A percentile compares a stretch with the other conserved stretches of the same genome.
phyloP scores from a whole-genome alignment of 2,113 vertebrate genomes.

The Ondatra zibethicus region DNA sequence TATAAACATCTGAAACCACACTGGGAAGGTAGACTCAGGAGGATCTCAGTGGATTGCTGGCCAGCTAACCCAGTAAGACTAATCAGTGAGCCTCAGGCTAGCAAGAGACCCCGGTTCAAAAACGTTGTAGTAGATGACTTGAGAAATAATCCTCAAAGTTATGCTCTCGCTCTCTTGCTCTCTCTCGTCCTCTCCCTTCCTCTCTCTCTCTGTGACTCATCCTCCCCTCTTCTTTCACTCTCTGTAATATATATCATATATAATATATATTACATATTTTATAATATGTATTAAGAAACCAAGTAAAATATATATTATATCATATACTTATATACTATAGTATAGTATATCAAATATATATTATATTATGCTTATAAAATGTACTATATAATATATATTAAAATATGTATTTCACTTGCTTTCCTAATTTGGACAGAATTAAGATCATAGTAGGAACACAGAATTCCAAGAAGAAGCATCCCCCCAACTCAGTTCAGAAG shows the following conservation, averaged over 20 bases:
- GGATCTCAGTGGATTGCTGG: background rate
- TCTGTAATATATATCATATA: background rate
- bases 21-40: background rate
- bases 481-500: fast-evolving
- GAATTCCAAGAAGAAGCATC: background rate
- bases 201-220: background rate
- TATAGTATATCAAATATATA: no score
- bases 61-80: background rate
- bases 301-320: background rate
- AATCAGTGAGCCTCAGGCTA: background rate
- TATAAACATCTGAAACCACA: background rate
- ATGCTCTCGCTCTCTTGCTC: no score
- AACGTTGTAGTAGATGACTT: no score
- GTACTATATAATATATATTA: background rate
- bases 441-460: background rate
- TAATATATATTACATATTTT: background rate
- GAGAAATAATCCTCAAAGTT: no score
- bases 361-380: no score
- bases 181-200: background rate
- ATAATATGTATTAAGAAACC: background rate
- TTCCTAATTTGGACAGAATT: background rate
- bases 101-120: no score
- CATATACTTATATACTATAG: background rate
- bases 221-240: no score
- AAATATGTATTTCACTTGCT: background rate